These are phyloP conservation scores for Steatornis caripensis DNA, from an alignment of 2,113 vertebrate species.

Conservation along the genomic window DNA sequence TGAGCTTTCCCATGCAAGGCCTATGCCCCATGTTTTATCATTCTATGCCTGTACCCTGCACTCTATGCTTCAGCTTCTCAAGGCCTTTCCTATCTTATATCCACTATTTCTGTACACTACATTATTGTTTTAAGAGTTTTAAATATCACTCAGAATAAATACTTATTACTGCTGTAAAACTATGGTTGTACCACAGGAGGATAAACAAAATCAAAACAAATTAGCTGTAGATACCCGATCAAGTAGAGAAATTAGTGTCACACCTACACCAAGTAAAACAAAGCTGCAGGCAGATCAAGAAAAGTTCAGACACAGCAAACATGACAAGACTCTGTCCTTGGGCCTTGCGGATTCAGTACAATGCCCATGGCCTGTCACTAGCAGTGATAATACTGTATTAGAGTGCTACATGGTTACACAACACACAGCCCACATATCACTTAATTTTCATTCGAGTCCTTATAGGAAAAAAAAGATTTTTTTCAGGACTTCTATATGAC, in stretches of 20 bases:
- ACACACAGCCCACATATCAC: rapidly evolving
- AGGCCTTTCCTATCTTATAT: rapidly evolving
- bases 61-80: not conserved
- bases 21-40: not conserved
- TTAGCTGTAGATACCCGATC: not conserved
- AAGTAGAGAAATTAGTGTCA: not conserved
- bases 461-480: not conserved
- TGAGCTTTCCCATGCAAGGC: not conserved
- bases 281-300: not conserved
- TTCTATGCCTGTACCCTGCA: not conserved
- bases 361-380: no score
- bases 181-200: not conserved
- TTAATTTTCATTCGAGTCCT: not conserved
- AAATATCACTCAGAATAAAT: not conserved
- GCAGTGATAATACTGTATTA: not conserved
- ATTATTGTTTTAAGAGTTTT: not conserved
- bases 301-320: not conserved
- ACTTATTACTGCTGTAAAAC: not conserved
- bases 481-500: not conserved
- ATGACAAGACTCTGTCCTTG: not conserved
- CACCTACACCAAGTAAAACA: not conserved
- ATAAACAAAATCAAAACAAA: not conserved
- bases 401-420: not conserved
- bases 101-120: not conserved
- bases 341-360: not conserved